Evolutionary conservation across 2,797 vertebrate genomes (phyloP).

Genomic region (Varecia variegata): DNA sequence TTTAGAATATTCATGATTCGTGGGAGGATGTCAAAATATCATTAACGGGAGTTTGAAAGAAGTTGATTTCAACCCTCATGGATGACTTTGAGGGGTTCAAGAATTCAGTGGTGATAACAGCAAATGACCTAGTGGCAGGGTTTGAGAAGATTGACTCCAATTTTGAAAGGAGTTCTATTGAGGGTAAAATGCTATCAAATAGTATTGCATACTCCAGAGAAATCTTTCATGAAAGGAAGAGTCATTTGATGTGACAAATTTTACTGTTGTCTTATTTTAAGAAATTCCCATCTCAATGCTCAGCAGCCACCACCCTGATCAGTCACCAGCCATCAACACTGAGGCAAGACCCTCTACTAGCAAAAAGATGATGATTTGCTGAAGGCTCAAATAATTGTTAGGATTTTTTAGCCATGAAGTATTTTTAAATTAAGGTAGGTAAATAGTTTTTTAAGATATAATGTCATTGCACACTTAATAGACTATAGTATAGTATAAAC

Average conservation of each 20-base stretch:
- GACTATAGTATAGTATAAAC: neutral
- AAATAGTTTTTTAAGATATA: neutral
- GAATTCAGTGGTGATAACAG: neutral
- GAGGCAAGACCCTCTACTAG: neutral
- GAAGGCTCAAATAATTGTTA: neutral
- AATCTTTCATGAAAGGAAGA: neutral
- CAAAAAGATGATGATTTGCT: neutral
- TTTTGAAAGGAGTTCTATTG: neutral
- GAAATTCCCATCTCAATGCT: neutral
- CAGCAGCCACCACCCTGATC: neutral
- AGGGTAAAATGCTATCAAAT: neutral
- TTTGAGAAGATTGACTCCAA: neutral
- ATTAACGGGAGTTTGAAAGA: neutral
- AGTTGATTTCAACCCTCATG: neutral
- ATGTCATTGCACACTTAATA: neutral
- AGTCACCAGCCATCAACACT: neutral
- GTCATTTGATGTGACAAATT: neutral
- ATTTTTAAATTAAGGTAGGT: neutral
- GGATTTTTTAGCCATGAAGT: neutral
- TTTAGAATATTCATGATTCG: neutral
- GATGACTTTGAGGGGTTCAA: neutral
- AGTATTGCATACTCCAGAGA: neutral
- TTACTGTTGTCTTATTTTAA: neutral
- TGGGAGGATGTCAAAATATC: neutral
- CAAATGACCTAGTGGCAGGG: neutral